Evolutionary conservation across 2,888 invertebrate genomes (phyloP), one percentile per base, ranked within the genome.

Genomic region (Meta bourneti): DNA sequence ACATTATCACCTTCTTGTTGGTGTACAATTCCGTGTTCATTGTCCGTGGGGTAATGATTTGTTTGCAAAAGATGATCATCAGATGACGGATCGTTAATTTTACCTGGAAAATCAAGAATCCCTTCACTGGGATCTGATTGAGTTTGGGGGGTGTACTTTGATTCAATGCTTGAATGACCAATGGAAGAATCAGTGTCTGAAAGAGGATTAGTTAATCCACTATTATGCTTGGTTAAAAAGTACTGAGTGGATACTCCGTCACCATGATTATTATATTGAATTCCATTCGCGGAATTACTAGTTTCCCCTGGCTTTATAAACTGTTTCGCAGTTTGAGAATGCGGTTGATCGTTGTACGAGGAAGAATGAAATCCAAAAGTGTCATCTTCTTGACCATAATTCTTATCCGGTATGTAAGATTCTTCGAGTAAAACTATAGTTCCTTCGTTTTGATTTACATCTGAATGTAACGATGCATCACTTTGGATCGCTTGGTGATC

Each of bases 371-470:
- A 91, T 13, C 87, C 91, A 51, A 91, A 87, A 11, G 70, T 70
- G 49, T 87, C 91, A 78, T 87, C 83, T 69, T 87, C 91, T 13
- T 87, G 78, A 0, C 87, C 91, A 51, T 91, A 91, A 52, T 91
- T 91, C 13, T 72, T 78, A 0, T 74, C 82, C 9, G 87, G 87
- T 19, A 90, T 84, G 20, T 90, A 80, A n/a, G 90, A 34, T 9
- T 85, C 90, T 85, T 90, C 69, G 8, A 90, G 34, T 5, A 90
- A 69, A 52, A 90, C 34, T 51, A 90, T 70, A 8, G 80, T 75
- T 51, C 85, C 85, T 34, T 85, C 85, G 19, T 51, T 34, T 20
- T 82, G 69, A 19, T 69, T 61, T 16, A 69, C 48, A 7, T 70
- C 52, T 9, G 80, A 79, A 52, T 89, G 83, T 48, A 19, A 19